Evolutionary conservation across 92 coral and sea anemone species (phyloP), one percentile per base, ranked within the genome.

Genomic region (Phymanthus crucifer): DNA sequence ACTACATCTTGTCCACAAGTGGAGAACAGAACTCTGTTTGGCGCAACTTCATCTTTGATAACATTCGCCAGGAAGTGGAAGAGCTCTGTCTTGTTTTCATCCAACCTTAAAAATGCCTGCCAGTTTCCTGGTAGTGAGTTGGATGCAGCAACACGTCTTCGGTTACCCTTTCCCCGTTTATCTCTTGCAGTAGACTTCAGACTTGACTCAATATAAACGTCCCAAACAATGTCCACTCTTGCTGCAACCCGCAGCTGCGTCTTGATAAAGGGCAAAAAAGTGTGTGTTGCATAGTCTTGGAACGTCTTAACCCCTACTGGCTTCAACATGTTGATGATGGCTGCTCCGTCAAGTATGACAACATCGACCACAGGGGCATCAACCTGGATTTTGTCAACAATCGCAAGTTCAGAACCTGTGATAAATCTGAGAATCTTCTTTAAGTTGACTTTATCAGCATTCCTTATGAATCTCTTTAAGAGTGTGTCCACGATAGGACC

Each of bases 191-290:
- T 27, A 6, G 26, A 50, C 58, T 50, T 50, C 2, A 50, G 24
- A 8, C 58, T 50, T 17, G 14, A 6, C 1, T 50, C 58, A 5
- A 50, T 2, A 21, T 50, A 50, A 1, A 50, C 58, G 3, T 50
- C 58, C 58, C 19, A 50, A 2, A 50, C 57, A 14, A 50, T 50
- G n/a, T 50, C 57, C 0, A 50, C 57, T 50, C 57, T 50, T 50
- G 32, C 17, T n/a, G 70, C 70, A 32, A n/a, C 32, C 4, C 37
- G 71, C 19, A 90, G 87, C 29, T 90, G 94, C 13, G 64, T 10
- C 69, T 19, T 16, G 18, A 90, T 79, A 58, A 73, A 90, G 68
- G 88, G 86, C 14, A 90, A 40, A 57, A 90, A 86, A 2, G 78
- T 78, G 17, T 83, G 14, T 13, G 31, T 74, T 21, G 91, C 87